Evolutionary conservation across 2,797 vertebrate species (phyloP).

Genomic region (Hemitrygon akajei): DNA sequence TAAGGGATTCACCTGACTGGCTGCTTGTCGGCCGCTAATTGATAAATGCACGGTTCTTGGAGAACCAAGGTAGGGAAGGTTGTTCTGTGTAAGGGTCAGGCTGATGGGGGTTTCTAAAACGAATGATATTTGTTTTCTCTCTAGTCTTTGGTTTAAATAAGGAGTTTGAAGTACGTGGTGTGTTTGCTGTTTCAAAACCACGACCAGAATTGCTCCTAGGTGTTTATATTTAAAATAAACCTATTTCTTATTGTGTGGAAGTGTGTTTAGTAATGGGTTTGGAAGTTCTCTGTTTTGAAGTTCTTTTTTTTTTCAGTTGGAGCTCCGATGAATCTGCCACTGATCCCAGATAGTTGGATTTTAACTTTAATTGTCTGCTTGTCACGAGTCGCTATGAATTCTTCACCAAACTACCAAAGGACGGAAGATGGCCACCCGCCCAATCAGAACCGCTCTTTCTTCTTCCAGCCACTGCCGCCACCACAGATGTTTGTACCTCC

Average conservation of each 20-base stretch:
- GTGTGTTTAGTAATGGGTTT: not conserved
- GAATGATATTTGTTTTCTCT: not conserved
- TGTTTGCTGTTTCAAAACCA: not conserved
- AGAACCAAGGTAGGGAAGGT: not conserved
- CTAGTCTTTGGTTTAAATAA: not conserved
- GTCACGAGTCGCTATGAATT: slow-evolving; percentile 27
- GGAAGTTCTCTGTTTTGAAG: not conserved
- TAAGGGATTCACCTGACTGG: not conserved
- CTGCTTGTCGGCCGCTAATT: not conserved
- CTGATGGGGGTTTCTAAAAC: not conserved
- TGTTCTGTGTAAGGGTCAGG: not conserved
- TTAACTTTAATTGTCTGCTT: slow-evolving; percentile 1
- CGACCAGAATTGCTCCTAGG: not conserved
- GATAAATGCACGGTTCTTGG: not conserved
- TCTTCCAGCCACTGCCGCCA: slow-evolving; percentile 6
- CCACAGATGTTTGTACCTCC: slow-evolving; percentile 29
- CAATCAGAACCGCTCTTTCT: not conserved
- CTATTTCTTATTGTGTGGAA: not conserved
- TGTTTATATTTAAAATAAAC: too few species aligned
- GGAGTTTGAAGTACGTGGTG: not conserved
- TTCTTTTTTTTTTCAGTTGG: slow-evolving; percentile 3
- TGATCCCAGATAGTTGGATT: not conserved
- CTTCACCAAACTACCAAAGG: slow-evolving; percentile 23
- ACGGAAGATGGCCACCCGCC: not conserved
- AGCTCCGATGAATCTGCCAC: slow-evolving; percentile 20